These are phyloP conservation scores for Archips crataeganus DNA, from an alignment of 2,888 invertebrate species.

Conservation along the genomic window DNA sequence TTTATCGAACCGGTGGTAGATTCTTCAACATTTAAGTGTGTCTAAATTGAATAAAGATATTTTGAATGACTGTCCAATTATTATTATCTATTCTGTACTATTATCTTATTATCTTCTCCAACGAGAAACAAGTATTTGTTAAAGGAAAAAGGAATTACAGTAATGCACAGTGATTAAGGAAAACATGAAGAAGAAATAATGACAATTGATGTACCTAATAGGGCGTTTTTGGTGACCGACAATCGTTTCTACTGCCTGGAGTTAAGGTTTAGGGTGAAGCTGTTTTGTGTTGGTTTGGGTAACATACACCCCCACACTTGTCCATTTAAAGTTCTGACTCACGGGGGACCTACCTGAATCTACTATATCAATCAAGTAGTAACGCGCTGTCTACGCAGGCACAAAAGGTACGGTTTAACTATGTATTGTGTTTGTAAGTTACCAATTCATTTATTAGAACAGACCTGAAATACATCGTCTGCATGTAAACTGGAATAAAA, in stretches of 20 bases:
- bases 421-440: conserved; percentile 8
- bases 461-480: not conserved
- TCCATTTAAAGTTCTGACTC: conserved; percentile 42
- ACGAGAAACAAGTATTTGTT: conserved; percentile 24
- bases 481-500: not conserved
- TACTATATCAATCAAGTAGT: conserved; percentile 41
- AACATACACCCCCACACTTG: conserved; percentile 31
- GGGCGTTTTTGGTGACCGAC: not conserved
- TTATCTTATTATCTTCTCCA: conserved; percentile 26
- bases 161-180: conserved; percentile 35
- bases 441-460: conserved; percentile 9
- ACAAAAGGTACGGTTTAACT: conserved; percentile 11
- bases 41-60: too few relatives aligned
- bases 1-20: too few relatives aligned
- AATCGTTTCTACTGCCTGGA: not conserved
- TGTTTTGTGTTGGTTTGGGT: conserved; percentile 8
- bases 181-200: conserved; percentile 38
- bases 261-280: conserved; percentile 9
- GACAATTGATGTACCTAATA: conserved; percentile 28
- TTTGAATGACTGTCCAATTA: too few relatives aligned
- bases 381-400: conserved; percentile 27
- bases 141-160: conserved; percentile 18
- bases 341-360: conserved; percentile 35
- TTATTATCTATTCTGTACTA: not conserved
- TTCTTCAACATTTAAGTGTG: too few relatives aligned